phyloP scores from a whole-genome alignment of 2,797 vertebrate species.

The Mallotus villosus region DNA sequence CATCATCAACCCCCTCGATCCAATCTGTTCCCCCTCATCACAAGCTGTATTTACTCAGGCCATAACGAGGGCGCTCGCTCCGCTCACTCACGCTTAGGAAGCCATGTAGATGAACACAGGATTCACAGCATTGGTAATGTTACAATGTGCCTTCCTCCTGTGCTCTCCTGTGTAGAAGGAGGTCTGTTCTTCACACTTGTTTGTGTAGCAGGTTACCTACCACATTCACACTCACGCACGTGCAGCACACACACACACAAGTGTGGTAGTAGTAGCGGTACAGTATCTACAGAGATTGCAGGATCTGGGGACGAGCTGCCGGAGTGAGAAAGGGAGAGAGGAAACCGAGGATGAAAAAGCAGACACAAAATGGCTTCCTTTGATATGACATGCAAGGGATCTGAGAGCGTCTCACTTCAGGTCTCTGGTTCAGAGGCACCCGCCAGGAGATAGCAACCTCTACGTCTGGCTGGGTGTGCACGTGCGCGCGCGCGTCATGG shows the following conservation, averaged over 20 bases:
- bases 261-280: neutral
- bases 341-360: too few species aligned
- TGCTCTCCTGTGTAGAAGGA: too few species aligned
- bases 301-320: too few species aligned
- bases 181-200: too few species aligned
- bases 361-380: too few species aligned
- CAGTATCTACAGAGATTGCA: too few species aligned
- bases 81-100: neutral
- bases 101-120: neutral
- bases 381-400: too few species aligned
- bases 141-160: neutral
- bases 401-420: too few species aligned
- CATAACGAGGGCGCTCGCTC: neutral
- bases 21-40: neutral
- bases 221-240: neutral
- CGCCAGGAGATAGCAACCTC: neutral
- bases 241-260: neutral
- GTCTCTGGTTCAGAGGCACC: neutral
- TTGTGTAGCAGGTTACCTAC: too few species aligned
- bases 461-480: neutral
- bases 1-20: neutral
- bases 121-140: neutral
- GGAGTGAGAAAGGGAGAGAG: too few species aligned
- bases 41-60: neutral
- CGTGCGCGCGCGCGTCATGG: too few species aligned